These are phyloP conservation scores for Rallus crepitans DNA, from an alignment of 2,797 vertebrate genomes.

Conservation along the genomic window DNA sequence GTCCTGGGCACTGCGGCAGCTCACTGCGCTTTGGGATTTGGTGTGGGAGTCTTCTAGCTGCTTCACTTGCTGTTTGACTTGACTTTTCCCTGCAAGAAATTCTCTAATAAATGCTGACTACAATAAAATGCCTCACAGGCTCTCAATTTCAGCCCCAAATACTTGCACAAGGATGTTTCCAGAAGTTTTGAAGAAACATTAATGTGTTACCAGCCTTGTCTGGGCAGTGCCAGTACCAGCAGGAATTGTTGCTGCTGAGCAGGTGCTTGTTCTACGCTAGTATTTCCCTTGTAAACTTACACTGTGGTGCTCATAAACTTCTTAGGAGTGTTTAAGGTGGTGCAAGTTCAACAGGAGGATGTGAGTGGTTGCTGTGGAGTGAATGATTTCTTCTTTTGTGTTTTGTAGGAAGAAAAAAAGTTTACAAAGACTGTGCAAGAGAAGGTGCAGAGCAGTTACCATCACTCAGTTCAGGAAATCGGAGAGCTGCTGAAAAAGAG, in stretches of 20 bases:
- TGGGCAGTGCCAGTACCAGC: not conserved
- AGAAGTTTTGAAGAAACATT: not conserved
- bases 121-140: not conserved
- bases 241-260: not conserved
- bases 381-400: conserved; percentile 30
- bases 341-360: not conserved
- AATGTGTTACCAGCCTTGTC: not conserved
- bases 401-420: conserved; percentile 87
- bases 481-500: conserved; percentile 95
- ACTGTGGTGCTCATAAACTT: not conserved
- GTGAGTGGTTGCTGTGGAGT: not conserved
- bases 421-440: conserved; percentile 91
- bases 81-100: not conserved
- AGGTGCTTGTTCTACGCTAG: not conserved
- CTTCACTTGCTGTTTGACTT: not conserved
- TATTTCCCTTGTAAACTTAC: not conserved
- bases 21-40: not conserved
- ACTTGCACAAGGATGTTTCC: not conserved
- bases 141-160: not conserved
- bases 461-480: conserved; percentile 93
- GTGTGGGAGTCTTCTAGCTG: not conserved
- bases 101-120: not conserved
- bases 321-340: not conserved
- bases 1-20: fast-evolving
- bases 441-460: conserved; percentile 96